phyloP scores from a whole-genome alignment of 2,888 invertebrate genomes.

The Drosophila nr. perissopoda region DNA sequence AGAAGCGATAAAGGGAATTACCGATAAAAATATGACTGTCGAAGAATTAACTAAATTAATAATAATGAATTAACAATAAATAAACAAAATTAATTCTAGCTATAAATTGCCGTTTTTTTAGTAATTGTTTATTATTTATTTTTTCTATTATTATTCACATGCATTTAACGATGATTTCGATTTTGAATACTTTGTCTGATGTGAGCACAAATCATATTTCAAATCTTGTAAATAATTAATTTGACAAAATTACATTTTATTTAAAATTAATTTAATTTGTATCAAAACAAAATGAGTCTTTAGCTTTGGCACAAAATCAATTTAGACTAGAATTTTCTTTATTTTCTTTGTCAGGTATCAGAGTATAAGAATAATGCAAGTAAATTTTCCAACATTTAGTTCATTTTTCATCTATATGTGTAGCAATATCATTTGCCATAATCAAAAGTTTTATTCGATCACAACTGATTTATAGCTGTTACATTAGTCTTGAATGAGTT shows the following conservation, averaged over 20 bases:
- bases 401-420: accelerated
- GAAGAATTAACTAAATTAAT: too few relatives aligned
- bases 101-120: background rate
- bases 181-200: background rate
- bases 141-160: too few relatives aligned
- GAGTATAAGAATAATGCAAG: accelerated
- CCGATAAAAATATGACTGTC: background rate
- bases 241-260: background rate
- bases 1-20: background rate
- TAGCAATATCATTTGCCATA: background rate
- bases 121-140: background rate
- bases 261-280: too few relatives aligned
- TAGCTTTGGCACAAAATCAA: too few relatives aligned
- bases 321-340: too few relatives aligned
- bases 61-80: too few relatives aligned
- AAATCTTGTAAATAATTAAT: background rate
- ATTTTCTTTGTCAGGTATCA: background rate
- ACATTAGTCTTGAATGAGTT: background rate
- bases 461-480: background rate
- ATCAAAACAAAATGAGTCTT: too few relatives aligned
- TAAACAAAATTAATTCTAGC: background rate
- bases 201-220: background rate
- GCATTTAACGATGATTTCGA: too few relatives aligned
- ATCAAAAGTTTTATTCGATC: background rate
- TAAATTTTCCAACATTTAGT: background rate